Conservation (phyloP, 2,888 invertebrate genomes). For the Andrena bucephala region DNA sequence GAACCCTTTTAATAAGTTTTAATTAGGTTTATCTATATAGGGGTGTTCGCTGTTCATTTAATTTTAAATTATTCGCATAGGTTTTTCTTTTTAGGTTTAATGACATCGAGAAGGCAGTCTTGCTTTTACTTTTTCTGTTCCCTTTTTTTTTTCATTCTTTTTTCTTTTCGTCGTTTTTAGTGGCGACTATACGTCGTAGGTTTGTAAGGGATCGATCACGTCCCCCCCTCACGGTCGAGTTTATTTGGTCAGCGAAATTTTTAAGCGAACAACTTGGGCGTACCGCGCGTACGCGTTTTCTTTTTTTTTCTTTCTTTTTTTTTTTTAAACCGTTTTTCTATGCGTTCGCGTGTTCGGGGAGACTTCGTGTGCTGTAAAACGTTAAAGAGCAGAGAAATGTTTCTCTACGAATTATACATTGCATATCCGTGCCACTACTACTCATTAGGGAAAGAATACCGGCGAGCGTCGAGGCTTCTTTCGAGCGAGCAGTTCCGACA, state of each 20-base stretch:
- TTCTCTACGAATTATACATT: slow-evolving; percentile 33
- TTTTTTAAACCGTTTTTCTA: slow-evolving; percentile 5
- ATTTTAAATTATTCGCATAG: slow-evolving; percentile 11
- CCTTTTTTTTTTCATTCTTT: neutral
- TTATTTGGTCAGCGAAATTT: slow-evolving; percentile 24
- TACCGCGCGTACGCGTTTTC: neutral
- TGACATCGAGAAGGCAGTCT: slow-evolving; percentile 17
- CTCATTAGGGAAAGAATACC: slow-evolving; percentile 54
- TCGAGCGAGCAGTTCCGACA: neutral
- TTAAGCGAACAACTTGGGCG: neutral
- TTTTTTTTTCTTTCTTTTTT: no score
- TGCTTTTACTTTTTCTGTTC: neutral
- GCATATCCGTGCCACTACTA: slow-evolving; percentile 48
- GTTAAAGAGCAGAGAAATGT: slow-evolving; percentile 46
- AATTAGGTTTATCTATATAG: slow-evolving; percentile 33
- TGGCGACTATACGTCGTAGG: slow-evolving; percentile 2
- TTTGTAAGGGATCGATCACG: slow-evolving; percentile 9
- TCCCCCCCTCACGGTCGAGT: neutral
- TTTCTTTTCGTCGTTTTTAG: neutral
- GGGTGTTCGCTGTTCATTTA: slow-evolving; percentile 9
- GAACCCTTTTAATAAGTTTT: slow-evolving; percentile 34
- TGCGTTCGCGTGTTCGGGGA: neutral
- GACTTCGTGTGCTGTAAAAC: slow-evolving; percentile 3
- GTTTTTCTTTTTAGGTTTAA: slow-evolving; percentile 37
- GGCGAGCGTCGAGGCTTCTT: slow-evolving; percentile 25